Base-by-base conservation (phyloP, 1,140 invertebrate species). In the Yoshiicerus persimilis region DNA sequence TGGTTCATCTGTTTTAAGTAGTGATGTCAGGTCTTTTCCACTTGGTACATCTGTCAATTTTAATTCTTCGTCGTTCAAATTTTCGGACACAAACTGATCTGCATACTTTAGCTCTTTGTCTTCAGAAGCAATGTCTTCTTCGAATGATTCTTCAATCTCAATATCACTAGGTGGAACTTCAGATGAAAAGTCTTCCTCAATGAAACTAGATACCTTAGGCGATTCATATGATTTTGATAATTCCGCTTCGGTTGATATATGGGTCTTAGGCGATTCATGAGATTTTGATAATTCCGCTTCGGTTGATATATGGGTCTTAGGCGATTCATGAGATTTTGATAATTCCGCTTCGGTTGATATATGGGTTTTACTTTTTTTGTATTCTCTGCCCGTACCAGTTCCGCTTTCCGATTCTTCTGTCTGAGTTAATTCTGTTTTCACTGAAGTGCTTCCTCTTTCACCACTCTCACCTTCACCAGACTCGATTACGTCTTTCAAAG, bases 21-120 rank as follows among this genome's bases (percentile, higher is more conserved):
- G n/a, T n/a, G n/a, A n/a, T n/a, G n/a, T n/a, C n/a, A n/a, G 87
- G 27, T 88, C 84, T 32, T 41, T 39, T 2, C 66, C 83, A 70
- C 75, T 80, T 39, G 66, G 38, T 36, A 56, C 87, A 25, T 83
- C 87, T 66, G 85, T 62, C 4, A 41, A 10, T 47, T 88, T 88
- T 23, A 88, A 56, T 4, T 11, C 39, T 41, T 6, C 34, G 6
- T 87, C 87, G 16, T 75, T 77, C n/a, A n/a, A n/a, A n/a, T n/a
- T n/a, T n/a, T n/a, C n/a, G n/a, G n/a, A n/a, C n/a, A n/a, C n/a
- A n/a, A n/a, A n/a, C n/a, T n/a, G n/a, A n/a, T n/a, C n/a, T n/a
- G n/a, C n/a, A n/a, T n/a, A n/a, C n/a, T n/a, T n/a, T n/a, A n/a
- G n/a, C 13, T 41, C 39, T 41, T 41, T 41, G 39, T 41, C 23